A percentile compares a stretch with the other conserved stretches of the same genome.
Evolutionary conservation across 2,888 invertebrate species (phyloP).

Genomic region (Arrhopalites spinosus): DNA sequence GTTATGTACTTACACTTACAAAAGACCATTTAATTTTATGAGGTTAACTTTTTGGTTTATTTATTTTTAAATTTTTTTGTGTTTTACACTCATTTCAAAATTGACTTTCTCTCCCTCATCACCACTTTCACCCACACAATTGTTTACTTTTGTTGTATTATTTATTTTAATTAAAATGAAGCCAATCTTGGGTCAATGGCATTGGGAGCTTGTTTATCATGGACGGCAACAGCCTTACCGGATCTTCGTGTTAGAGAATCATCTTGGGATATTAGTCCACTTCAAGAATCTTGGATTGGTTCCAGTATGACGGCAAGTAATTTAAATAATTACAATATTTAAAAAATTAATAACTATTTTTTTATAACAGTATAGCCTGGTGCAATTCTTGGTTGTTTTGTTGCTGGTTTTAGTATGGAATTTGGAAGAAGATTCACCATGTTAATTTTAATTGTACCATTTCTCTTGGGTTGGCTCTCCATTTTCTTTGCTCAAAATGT

Average conservation of each 20-base stretch:
- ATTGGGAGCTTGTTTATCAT: slow-evolving; percentile 49
- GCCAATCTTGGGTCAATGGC: slow-evolving; percentile 51
- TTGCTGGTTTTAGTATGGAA: slow-evolving; percentile 50
- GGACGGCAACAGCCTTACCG: slow-evolving; percentile 53
- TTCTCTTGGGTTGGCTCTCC: slow-evolving; percentile 58
- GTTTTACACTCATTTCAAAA: too few species aligned
- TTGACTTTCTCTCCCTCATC: too few species aligned
- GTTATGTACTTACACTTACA: not conserved
- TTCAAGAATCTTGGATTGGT: slow-evolving; percentile 53
- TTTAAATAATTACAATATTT: not conserved
- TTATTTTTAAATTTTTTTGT: too few species aligned
- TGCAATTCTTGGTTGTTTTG: slow-evolving; percentile 51
- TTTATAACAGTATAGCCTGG: slow-evolving; percentile 45
- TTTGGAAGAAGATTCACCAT: slow-evolving; percentile 50
- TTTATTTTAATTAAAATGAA: slow-evolving; percentile 27
- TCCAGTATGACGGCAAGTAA: slow-evolving; percentile 49
- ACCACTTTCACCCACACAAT: too few species aligned
- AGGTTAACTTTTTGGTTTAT: too few species aligned
- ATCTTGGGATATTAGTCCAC: slow-evolving; percentile 43
- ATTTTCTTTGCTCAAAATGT: slow-evolving; percentile 57
- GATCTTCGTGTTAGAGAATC: slow-evolving; percentile 45
- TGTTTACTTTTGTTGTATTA: not conserved
- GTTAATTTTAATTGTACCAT: slow-evolving; percentile 27
- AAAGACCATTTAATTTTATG: not conserved
- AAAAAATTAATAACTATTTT: not conserved